Percentiles rank a stretch among this genome's conserved stretches.
Conservation (phyloP, 2,888 invertebrate genomes). For the Uropetala carovei region DNA sequence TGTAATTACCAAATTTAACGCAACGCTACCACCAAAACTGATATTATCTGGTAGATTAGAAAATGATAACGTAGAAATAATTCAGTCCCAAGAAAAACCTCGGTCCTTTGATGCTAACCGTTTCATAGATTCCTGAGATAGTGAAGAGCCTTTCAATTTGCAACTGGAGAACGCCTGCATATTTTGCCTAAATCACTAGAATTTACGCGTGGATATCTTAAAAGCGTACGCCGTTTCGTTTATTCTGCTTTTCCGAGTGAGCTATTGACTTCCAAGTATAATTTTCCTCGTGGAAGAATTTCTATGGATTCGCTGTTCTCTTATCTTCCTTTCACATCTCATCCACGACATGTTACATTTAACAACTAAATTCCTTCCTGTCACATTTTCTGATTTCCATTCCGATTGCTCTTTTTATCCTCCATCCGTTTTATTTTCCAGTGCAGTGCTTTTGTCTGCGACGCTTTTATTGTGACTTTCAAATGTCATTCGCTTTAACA, state of each 20-base stretch:
- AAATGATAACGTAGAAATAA: too few relatives aligned
- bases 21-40: too few relatives aligned
- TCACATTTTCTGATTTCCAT: background rate
- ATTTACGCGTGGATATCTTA: background rate
- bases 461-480: too few relatives aligned
- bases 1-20: too few relatives aligned
- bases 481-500: too few relatives aligned
- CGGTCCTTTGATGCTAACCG: too few relatives aligned
- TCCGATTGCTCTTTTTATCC: background rate
- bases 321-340: background rate
- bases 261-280: background rate
- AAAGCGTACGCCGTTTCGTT: background rate
- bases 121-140: background rate
- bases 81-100: too few relatives aligned
- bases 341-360: background rate
- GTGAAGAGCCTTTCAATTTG: background rate
- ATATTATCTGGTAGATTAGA: too few relatives aligned
- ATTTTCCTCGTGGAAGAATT: conserved; percentile 20
- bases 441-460: background rate
- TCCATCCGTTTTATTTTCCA: background rate
- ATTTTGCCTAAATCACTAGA: background rate
- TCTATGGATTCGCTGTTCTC: background rate
- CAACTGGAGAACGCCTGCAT: background rate
- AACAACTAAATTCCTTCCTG: background rate
- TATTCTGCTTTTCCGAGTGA: background rate